Evolutionary conservation across 2,113 vertebrate genomes (phyloP), one percentile per base, ranked within the genome.

Genomic region (Petrocephalus zakoni): DNA sequence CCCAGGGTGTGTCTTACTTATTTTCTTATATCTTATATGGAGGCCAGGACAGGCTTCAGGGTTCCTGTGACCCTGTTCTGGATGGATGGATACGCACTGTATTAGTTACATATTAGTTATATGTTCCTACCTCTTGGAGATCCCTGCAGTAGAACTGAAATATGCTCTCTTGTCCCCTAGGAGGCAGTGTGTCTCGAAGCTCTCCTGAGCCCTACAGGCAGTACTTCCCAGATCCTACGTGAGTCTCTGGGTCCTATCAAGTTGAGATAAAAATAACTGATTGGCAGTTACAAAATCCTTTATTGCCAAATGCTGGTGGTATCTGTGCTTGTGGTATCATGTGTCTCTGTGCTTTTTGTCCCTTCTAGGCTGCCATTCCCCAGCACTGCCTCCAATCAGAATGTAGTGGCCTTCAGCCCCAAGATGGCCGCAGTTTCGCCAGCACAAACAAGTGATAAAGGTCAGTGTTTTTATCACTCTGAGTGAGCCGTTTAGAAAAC

Each of bases 391-490:
- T 58, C 88, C 25, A 55, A 68, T 47, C 91, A 90, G 52, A 88
- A 91, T 17, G 86, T 55, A 9, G 82, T 87, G 85, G 51, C 82
- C 34, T 85, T 61, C 8, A 91, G 86, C 87, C 88, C 86, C 11
- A 86, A 46, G 8, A 29, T 1, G 5, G 87, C 64, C 13, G 55
- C 88, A 1, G 87, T 90, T 13, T 87, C 89, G 55, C 37, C 85
- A 42, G 37, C 22, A 51, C 92, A 88, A 29, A 52, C 87, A 42
- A 9, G 85, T n/a, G 52, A 25, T 47, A 92, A 87, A 61, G 84
- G 92, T 92, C 89, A 91, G 91, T 22, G 81, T 49, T 83, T 78
- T n/a, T n/a, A 29, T 51, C 29, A 42, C 9, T 64, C 25, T 34
- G 86, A 56, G 25, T 29, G 72, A 86, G 19, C 11, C 47, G 37